Evolutionary conservation across 2,797 vertebrate genomes (phyloP).

Genomic region (Hemitrygon akajei): DNA sequence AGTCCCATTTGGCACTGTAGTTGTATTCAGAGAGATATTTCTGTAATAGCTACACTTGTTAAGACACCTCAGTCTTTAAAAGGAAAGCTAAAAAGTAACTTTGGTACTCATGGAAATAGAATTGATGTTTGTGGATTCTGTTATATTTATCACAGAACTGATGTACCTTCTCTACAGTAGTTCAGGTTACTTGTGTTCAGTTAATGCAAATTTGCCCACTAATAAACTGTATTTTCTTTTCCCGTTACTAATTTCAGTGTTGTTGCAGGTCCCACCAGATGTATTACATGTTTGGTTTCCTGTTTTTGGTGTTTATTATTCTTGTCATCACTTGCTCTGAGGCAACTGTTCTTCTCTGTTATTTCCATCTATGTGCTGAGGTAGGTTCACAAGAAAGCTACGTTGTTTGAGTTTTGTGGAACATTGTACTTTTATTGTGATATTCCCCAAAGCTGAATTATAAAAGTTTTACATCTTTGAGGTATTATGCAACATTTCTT

Average conservation of each 20-base stretch:
- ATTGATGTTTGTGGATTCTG: background rate
- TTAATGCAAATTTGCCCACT: background rate
- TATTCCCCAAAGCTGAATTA: background rate
- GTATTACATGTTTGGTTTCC: slow-evolving; percentile 95
- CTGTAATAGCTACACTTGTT: background rate
- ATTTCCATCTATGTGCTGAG: slow-evolving; percentile 90
- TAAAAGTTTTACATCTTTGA: background rate
- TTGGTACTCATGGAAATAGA: background rate
- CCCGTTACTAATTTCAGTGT: background rate
- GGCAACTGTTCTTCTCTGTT: slow-evolving; percentile 86
- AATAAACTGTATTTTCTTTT: background rate
- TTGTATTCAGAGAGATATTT: background rate
- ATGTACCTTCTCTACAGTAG: background rate
- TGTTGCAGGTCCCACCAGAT: slow-evolving; percentile 84
- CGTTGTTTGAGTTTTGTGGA: background rate
- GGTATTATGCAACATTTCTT: background rate
- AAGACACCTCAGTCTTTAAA: background rate
- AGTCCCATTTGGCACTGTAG: slow-evolving; percentile 44
- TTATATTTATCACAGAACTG: background rate
- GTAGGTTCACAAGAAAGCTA: slow-evolving; percentile 51
- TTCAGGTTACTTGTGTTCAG: background rate
- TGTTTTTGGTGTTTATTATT: slow-evolving; percentile 89
- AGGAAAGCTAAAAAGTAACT: background rate
- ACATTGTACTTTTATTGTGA: background rate
- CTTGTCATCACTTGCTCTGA: slow-evolving; percentile 89